Conservation (phyloP, 2,113 vertebrate genomes). For the Aspiorhynchus laticeps region DNA sequence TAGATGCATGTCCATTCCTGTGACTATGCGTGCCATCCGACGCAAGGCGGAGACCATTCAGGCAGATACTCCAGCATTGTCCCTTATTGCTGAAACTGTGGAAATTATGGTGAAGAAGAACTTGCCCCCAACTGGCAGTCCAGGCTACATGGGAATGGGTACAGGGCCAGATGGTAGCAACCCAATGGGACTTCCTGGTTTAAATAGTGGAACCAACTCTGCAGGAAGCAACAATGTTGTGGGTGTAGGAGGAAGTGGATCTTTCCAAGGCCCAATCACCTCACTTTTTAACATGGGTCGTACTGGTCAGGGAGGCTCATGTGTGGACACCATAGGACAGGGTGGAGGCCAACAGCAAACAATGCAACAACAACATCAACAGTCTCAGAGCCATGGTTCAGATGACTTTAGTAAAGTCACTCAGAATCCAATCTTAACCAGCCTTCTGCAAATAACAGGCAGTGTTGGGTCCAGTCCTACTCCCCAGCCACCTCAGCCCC, state of each 20-base stretch:
- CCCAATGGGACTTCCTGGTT: conserved; percentile 80
- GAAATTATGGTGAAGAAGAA: conserved; percentile 99
- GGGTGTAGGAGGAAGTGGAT: conserved; percentile 54
- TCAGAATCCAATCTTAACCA: conserved; percentile 98
- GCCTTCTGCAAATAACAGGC: conserved; percentile 95
- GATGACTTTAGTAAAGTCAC: conserved; percentile 97
- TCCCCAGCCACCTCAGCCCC: conserved; percentile 79
- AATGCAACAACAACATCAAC: conserved; percentile 72
- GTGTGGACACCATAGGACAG: conserved; percentile 67
- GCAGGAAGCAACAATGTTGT: conserved; percentile 74
- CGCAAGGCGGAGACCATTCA: conserved; percentile 98
- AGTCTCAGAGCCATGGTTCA: conserved; percentile 83
- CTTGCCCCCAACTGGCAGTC: conserved; percentile 92
- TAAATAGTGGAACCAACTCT: conserved; percentile 88
- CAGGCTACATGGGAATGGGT: conserved; percentile 89
- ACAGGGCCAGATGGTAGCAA: conserved; percentile 77
- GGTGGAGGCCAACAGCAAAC: conserved; percentile 67
- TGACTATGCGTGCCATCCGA: conserved; percentile 97
- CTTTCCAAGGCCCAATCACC: conserved; percentile 81
- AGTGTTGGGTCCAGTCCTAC: conserved; percentile 94
- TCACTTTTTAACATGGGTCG: conserved; percentile 87
- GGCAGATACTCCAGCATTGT: conserved; percentile 94
- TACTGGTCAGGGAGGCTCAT: conserved; percentile 60
- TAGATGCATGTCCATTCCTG: conserved; percentile 99
- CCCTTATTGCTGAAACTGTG: conserved; percentile 96